These are phyloP conservation scores for Zosterops pallidus DNA, from an alignment of 2,113 vertebrate species.

Conservation along the genomic window DNA sequence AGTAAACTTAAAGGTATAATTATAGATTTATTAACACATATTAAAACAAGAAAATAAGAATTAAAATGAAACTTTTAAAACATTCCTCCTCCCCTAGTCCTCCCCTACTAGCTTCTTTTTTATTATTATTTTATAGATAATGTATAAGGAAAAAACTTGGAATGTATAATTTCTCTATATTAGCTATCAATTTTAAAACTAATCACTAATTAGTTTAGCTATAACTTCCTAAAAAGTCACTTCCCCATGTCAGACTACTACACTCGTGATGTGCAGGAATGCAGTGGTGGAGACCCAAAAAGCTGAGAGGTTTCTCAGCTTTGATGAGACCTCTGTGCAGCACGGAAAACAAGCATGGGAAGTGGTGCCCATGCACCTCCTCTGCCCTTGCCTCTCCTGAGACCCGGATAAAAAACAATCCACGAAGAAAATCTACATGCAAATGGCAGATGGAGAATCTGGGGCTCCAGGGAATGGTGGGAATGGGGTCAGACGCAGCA, in stretches of 20 bases:
- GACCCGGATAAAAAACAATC: neutral
- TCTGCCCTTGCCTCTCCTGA: neutral
- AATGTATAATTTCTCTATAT: neutral
- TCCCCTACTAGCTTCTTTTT: neutral
- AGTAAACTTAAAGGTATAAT: neutral
- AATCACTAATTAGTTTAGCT: neutral
- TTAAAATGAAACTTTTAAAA: neutral
- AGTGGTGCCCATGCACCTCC: neutral
- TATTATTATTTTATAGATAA: neutral
- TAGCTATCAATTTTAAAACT: neutral
- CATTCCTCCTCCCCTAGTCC: neutral
- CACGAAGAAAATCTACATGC: neutral
- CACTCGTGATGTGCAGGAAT: neutral
- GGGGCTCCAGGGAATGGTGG: neutral
- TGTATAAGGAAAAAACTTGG: neutral
- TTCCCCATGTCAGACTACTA: neutral
- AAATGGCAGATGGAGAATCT: neutral
- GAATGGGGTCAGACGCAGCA: slow-evolving; percentile 7
- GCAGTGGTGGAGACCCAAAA: neutral
- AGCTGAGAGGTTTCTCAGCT: neutral
- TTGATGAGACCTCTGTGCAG: neutral
- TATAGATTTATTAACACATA: neutral
- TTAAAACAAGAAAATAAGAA: neutral
- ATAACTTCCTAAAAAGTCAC: neutral
- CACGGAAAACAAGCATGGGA: neutral